Evolutionary conservation across 1,140 invertebrate species (phyloP), one percentile per base, ranked within the genome.

Genomic region (Campoletis sonorensis): DNA sequence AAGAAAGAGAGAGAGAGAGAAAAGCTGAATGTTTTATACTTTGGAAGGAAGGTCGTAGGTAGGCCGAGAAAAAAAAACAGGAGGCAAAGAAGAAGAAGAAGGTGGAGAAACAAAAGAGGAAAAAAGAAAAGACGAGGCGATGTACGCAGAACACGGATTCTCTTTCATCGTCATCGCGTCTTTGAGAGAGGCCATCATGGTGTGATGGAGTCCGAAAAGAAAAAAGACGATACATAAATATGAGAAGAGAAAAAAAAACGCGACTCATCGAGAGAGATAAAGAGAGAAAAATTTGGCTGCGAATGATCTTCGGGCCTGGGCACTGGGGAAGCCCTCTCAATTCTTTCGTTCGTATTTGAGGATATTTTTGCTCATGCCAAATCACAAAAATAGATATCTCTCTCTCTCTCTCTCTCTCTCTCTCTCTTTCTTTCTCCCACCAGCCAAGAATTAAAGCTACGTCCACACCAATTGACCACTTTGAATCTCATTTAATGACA

Each of bases 241-340:
- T 23, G 54, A 81, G 27, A 81, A 4, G 26, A 54, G 26, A 21
- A 30, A 26, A 23, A 40, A 30, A 26, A 23, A 40, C 23, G 27
- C 16, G 45, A 58, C n/a, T n/a, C n/a, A n/a, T n/a, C 40, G 18
- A 58, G 26, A 33, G 40, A 45, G 40, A 45, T 13, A 13, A 45
- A 45, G 40, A 45, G 40, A 45, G 8, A 45, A 45, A 45, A 5
- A 45, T 45, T 45, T 13, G 8, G 40, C 40, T 45, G 40, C 40
- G 40, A 45, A 45, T 45, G 40, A 45, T 45, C 4, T 76, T 23
- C 79, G 49, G 82, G 81, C 76, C 82, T 83, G 83, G 80, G 83
- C 81, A 86, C 84, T 87, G 85, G 85, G 82, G 79, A 87, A 87
- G 79, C 86, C 82, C 86, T 85, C 86, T 81, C 70, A 75, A 79